Evolutionary conservation across 2,113 vertebrate genomes (phyloP).

Genomic region (Hippocampus zosterae): DNA sequence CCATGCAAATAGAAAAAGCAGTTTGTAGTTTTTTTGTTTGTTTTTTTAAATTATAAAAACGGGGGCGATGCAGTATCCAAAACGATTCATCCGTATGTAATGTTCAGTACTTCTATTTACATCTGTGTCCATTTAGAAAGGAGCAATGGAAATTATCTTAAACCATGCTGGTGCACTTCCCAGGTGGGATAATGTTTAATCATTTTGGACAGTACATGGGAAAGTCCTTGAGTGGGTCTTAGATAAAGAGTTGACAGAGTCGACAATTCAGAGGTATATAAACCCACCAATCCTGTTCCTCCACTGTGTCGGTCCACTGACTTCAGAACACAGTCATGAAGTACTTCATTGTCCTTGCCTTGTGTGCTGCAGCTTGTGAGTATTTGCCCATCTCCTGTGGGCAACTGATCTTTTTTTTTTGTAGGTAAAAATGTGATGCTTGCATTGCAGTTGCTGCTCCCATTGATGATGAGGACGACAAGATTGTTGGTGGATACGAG

Average conservation of each 20-base stretch:
- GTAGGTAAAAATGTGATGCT: background rate
- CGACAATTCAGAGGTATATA: slow-evolving; percentile 17
- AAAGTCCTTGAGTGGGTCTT: slow-evolving; percentile 27
- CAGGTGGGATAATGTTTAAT: slow-evolving; percentile 49
- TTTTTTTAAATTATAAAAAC: too few relatives aligned
- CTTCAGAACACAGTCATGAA: slow-evolving; percentile 54
- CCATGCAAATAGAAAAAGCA: too few relatives aligned
- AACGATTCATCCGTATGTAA: background rate
- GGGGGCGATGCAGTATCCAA: background rate
- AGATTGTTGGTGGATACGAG: slow-evolving; percentile 81
- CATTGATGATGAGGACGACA: slow-evolving; percentile 73
- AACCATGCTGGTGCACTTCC: slow-evolving; percentile 58
- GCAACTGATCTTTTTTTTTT: background rate
- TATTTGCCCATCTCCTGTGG: background rate
- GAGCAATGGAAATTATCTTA: background rate
- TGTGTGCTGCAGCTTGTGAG: slow-evolving; percentile 67
- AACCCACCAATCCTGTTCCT: background rate
- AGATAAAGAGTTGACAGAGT: slow-evolving; percentile 24
- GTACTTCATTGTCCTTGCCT: slow-evolving; percentile 64
- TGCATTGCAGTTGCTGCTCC: slow-evolving; percentile 50
- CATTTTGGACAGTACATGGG: slow-evolving; percentile 9
- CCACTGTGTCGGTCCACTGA: background rate
- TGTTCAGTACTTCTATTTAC: background rate
- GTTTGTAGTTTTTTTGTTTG: too few relatives aligned
- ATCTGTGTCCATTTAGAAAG: background rate